Base-by-base conservation (phyloP, 2,797 vertebrate genomes). In the Sebastes iracundus region DNA sequence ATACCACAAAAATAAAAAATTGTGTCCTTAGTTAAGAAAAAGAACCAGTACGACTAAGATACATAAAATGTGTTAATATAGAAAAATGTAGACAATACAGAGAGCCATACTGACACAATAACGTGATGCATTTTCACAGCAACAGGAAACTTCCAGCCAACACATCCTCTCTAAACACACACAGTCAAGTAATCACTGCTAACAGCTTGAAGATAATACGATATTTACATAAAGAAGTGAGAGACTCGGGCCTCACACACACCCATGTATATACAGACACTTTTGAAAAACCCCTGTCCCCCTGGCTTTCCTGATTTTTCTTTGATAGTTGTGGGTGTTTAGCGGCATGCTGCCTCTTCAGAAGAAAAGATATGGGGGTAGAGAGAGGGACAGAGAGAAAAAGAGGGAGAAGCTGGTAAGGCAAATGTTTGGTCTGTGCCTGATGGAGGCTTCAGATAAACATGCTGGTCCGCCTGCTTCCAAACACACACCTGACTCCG, bases 381-480 rank as follows among this genome's bases (percentile, higher is more conserved):
- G 75, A 76, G 68, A 79, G 81, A 85, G 20, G 49, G 62, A 84
- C 60, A 7, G 74, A 46, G 32, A 67, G 73, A n/a, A 62, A 78
- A 74, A 49, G 71, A 68, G 70, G 61, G 23, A 80, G 72, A 81
- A 83, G 75, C 71, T 86, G 82, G 81, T 63, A 75, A 16, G 63
- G 60, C 52, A 33, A 61, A 88, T 93, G 93, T 92, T 93, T 93
- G 92, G 93, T 94, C 92, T 94, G 87, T 58, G 60, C 20, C 35
- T 74, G 82, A 91, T 93, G 33, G 79, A 87, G 92, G 91, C 77
- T 58, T 80, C 74, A 77, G 74, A 75, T 89, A 92, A 92, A 93
- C 89, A 93, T 91, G 85, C 69, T 63, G 87, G 87, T 88, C 18
- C 7, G 75, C 75, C 83, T 63, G 75, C 85, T 23, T 84, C 83